Percentiles rank a stretch among this genome's conserved stretches.
Evolutionary conservation across 2,113 vertebrate genomes (phyloP).

Genomic region (Charadrius vociferus): DNA sequence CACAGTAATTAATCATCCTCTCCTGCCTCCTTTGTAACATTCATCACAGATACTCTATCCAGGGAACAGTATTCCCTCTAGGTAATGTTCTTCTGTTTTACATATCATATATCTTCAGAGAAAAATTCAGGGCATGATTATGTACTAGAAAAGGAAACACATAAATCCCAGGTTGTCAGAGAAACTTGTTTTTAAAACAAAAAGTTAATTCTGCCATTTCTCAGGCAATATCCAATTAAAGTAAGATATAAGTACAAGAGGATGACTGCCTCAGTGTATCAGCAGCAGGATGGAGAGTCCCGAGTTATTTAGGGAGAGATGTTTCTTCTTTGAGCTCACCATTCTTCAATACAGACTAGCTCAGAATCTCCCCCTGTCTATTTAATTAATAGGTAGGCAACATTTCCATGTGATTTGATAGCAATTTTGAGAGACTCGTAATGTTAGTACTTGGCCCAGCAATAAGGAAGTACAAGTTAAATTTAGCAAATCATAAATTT

Average conservation of each 20-base stretch:
- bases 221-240: not conserved
- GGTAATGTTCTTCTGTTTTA: constrained; percentile 16
- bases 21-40: not conserved
- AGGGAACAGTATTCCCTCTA: constrained; percentile 3
- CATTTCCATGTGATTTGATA: not conserved
- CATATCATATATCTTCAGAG: not conserved
- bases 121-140: not conserved
- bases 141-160: not conserved
- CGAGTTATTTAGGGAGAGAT: not conserved
- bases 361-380: not conserved
- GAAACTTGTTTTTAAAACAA: constrained; percentile 11
- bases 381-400: not conserved
- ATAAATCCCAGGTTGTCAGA: constrained; percentile 24
- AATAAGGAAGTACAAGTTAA: not conserved
- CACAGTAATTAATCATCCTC: constrained; percentile 31
- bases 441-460: not conserved
- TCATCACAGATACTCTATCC: not conserved
- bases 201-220: constrained; percentile 17
- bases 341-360: not conserved
- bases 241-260: not conserved
- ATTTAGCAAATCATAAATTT: constrained; percentile 25
- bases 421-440: not conserved
- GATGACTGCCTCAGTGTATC: not conserved
- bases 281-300: not conserved
- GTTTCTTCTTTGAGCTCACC: not conserved